phyloP scores from a whole-genome alignment of 2,797 vertebrate genomes.

The Cygnus olor region DNA sequence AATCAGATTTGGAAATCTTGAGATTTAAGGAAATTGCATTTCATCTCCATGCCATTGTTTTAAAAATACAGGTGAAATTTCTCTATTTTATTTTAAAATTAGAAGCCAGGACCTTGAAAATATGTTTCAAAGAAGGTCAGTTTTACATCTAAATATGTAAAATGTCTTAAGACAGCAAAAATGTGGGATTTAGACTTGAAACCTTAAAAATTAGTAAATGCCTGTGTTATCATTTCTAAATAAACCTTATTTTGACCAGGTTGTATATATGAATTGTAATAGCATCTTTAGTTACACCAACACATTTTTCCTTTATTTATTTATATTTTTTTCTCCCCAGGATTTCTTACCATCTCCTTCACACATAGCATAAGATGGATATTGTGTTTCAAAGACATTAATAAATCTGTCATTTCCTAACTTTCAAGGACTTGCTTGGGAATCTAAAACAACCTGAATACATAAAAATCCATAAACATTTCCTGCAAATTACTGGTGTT shows the following conservation, averaged over 20 bases:
- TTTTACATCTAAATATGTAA: slow-evolving; percentile 18
- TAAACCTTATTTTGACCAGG: background rate
- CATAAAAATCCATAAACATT: background rate
- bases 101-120: background rate
- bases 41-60: slow-evolving; percentile 14
- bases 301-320: no score
- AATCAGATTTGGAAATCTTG: slow-evolving; percentile 53
- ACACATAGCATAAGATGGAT: background rate
- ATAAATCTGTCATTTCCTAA: background rate
- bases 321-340: background rate
- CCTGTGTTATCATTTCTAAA: background rate
- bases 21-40: slow-evolving; percentile 58
- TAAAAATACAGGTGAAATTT: slow-evolving; percentile 32
- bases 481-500: background rate
- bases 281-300: background rate
- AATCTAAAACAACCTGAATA: background rate
- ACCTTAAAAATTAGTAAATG: background rate
- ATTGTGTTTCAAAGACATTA: background rate
- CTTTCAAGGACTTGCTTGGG: background rate
- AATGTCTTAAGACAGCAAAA: background rate
- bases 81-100: slow-evolving; percentile 14
- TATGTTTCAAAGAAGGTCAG: background rate
- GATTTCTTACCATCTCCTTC: background rate
- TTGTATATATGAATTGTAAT: background rate
- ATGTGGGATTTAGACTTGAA: background rate